Evolutionary conservation across 2,888 invertebrate genomes (phyloP).

Genomic region (Taphrorychus bicolor): DNA sequence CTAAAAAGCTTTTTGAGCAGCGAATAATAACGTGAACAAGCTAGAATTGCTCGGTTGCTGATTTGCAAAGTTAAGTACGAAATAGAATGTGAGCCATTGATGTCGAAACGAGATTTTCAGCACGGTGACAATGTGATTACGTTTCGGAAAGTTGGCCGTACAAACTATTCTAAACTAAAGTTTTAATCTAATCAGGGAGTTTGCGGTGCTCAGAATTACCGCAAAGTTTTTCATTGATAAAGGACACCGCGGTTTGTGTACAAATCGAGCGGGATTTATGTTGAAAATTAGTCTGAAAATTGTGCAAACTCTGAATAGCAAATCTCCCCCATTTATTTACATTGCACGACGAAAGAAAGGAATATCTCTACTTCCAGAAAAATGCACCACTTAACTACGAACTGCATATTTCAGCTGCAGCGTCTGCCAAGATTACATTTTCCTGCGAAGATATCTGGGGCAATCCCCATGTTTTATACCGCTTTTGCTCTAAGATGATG

Average conservation of each 20-base stretch:
- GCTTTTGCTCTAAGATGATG: conserved; percentile 8
- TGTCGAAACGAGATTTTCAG: neutral
- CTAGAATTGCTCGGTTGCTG: too few species aligned
- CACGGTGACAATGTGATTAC: neutral
- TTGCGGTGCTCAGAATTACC: neutral
- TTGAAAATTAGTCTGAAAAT: neutral
- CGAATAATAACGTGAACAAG: too few species aligned
- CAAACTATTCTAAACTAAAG: neutral
- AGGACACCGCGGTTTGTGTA: neutral
- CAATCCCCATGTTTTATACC: conserved; percentile 10
- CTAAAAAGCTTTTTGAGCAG: neutral
- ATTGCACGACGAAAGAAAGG: neutral
- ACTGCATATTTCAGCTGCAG: conserved; percentile 7
- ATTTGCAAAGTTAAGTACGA: neutral
- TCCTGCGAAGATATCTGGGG: conserved; percentile 5
- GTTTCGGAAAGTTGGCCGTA: neutral
- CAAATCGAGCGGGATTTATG: neutral
- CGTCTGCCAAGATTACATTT: conserved; percentile 6
- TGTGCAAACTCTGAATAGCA: neutral
- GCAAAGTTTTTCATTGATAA: neutral
- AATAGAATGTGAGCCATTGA: neutral
- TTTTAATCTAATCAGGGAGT: neutral
- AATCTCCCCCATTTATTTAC: neutral
- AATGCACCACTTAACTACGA: conserved; percentile 11
- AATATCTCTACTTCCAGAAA: conserved; percentile 1